Conservation (phyloP, 2,888 invertebrate genomes). For the Strigamia crassipes region DNA sequence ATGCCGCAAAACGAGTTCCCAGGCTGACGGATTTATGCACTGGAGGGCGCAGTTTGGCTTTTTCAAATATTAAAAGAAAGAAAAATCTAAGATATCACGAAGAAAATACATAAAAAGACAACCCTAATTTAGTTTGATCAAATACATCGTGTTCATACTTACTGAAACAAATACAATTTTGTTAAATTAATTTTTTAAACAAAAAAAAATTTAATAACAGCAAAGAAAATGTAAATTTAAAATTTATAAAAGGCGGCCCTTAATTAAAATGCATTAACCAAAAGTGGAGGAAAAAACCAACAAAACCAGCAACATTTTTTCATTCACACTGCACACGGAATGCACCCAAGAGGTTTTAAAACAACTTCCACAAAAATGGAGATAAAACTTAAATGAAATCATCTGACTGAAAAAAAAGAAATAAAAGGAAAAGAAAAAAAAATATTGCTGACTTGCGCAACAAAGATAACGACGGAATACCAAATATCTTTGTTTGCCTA, state of each 20-base stretch:
- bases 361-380: slow-evolving; percentile 13
- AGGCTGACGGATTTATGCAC: slow-evolving; percentile 10
- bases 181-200: neutral
- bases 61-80: slow-evolving; percentile 28
- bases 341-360: slow-evolving; percentile 12
- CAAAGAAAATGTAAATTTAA: neutral
- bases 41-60: slow-evolving; percentile 39
- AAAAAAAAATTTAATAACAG: neutral
- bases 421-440: neutral
- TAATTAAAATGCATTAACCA: slow-evolving; percentile 29
- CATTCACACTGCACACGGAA: neutral
- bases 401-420: neutral
- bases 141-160: neutral
- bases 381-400: slow-evolving; percentile 26
- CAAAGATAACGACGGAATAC: slow-evolving; percentile 27
- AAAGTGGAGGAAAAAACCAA: neutral
- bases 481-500: slow-evolving; percentile 28
- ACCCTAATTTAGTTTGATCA: neutral
- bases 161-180: neutral
- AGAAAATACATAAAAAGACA: neutral
- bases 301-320: slow-evolving; percentile 5
- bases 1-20: slow-evolving; percentile 35
- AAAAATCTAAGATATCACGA: neutral
- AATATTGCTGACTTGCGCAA: slow-evolving; percentile 11
- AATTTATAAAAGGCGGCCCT: neutral